Evolutionary conservation across 2,113 vertebrate species (phyloP).

Genomic region (human (Homo sapiens)): GRCh38 chr1:115506501-115507000

Average conservation of each 20-base stretch:
- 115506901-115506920: background rate
- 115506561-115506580: background rate
- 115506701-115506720: background rate
- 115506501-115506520: background rate
- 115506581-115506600: background rate
- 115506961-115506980: background rate
- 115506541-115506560: background rate
- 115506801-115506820: background rate
- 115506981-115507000: fast-evolving
- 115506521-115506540: background rate
- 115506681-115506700: background rate
- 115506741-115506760: background rate
- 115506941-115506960: fast-evolving
- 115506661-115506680: slow-evolving; percentile 29
- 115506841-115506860: background rate
- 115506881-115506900: background rate
- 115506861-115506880: background rate
- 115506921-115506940: background rate
- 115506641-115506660: background rate
- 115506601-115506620: background rate
- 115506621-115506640: too few species aligned
- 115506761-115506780: slow-evolving; percentile 3
- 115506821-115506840: background rate
- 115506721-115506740: slow-evolving; percentile 12
- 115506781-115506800: background rate